Evolutionary conservation across 2,888 invertebrate genomes (phyloP), one percentile per base, ranked within the genome.

Genomic region (Aspidapion aeneum): DNA sequence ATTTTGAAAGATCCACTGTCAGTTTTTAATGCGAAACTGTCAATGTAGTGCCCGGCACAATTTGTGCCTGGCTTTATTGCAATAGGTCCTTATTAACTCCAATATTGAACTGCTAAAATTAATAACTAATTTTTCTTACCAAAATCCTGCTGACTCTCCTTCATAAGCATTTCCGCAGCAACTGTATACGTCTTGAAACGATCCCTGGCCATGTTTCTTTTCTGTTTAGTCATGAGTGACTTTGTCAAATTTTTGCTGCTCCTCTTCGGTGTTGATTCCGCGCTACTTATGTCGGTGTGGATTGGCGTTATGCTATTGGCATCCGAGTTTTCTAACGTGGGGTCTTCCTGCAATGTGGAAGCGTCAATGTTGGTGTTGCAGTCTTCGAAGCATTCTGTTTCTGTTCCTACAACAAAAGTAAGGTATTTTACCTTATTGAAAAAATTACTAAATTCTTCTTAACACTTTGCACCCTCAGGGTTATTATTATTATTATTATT

Each of bases 101-200:
- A n/a, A n/a, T n/a, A n/a, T n/a, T n/a, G n/a, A n/a, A n/a, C n/a
- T n/a, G n/a, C n/a, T n/a, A n/a, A n/a, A n/a, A n/a, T n/a, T n/a
- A n/a, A n/a, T n/a, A n/a, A n/a, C n/a, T n/a, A n/a, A n/a, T n/a
- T n/a, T n/a, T n/a, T n/a, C 35, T 12, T 7, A 35, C 35, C 35
- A 3, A 35, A 35, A 35, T 35, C 35, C 12, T 35, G 35, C 35
- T 35, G 35, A 35, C 35, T 35, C 35, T 35, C 35, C 35, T 35
- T 35, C 35, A 35, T 35, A 35, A 35, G 35, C 35, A 35, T 80
- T 63, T 84, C 85, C 1, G 85, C 88, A 0, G 87, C 88, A 51
- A 93, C 90, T 0, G 91, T 93, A 74, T 93, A 94, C 0, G 93
- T 94, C 75, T 89, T 90, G 75, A 88, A 93, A 65, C 94, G 85